Evolutionary conservation across 2,113 vertebrate genomes (phyloP).

Genomic region (Gopherus flavomarginatus): DNA sequence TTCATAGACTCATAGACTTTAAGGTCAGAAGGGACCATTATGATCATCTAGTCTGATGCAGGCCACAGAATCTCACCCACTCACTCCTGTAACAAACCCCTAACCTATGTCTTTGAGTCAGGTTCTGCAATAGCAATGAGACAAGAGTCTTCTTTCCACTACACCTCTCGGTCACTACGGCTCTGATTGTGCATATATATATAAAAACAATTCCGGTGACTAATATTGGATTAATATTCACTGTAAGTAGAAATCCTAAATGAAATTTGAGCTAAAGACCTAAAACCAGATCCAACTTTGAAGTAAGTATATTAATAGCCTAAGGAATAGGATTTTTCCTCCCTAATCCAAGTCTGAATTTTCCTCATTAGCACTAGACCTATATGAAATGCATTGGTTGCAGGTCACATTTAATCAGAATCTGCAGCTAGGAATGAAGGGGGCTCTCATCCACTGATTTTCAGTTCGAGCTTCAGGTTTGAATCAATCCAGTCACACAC

Average conservation of each 20-base stretch:
- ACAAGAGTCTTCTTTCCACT: not conserved
- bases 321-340: not conserved
- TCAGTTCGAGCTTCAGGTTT: slow-evolving; percentile 17
- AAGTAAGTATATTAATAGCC: not conserved
- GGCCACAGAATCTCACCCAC: no score
- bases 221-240: slow-evolving; percentile 38
- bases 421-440: not conserved
- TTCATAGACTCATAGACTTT: no score
- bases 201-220: slow-evolving; percentile 21
- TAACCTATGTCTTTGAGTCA: not conserved
- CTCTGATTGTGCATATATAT: not conserved
- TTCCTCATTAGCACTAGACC: not conserved
- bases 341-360: not conserved
- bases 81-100: no score
- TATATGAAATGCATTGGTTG: not conserved
- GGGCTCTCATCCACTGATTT: not conserved
- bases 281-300: slow-evolving; percentile 40
- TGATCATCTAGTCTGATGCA: no score
- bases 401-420: slow-evolving; percentile 1
- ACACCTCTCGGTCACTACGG: not conserved
- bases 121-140: not conserved
- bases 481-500: not conserved
- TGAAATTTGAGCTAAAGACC: not conserved
- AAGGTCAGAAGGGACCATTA: no score
- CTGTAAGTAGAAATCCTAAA: not conserved